A percentile compares a stretch with the other conserved stretches of the same genome.
Evolutionary conservation across 2,797 vertebrate species (phyloP).

Genomic region (Chaenodraco wilsoni): DNA sequence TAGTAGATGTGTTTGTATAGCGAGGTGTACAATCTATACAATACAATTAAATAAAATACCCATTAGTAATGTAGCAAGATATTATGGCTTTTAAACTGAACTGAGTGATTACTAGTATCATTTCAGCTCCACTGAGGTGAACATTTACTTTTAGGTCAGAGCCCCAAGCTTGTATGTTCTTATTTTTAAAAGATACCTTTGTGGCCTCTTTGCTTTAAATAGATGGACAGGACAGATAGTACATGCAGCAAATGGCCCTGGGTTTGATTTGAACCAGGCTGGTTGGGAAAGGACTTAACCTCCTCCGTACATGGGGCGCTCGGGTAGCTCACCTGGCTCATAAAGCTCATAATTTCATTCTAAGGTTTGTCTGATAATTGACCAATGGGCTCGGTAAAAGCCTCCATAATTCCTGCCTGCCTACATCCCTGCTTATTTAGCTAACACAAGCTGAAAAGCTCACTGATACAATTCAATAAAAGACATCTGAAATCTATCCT

Average conservation of each 20-base stretch:
- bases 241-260: too few species aligned
- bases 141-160: constrained; percentile 11
- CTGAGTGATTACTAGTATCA: neutral
- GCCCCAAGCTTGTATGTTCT: neutral
- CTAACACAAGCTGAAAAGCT: constrained; percentile 6
- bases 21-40: neutral
- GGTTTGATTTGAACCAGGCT: too few species aligned
- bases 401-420: neutral
- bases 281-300: too few species aligned
- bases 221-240: too few species aligned
- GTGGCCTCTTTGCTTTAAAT: too few species aligned
- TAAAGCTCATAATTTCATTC: too few species aligned
- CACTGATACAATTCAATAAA: constrained; percentile 7
- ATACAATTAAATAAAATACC: neutral
- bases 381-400: neutral
- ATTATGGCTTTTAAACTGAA: neutral
- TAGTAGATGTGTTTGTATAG: neutral
- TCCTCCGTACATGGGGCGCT: too few species aligned
- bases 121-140: neutral
- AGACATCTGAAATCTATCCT: constrained; percentile 30
- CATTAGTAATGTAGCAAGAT: neutral
- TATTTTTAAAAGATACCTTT: neutral
- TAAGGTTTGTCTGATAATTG: constrained; percentile 4
- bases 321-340: too few species aligned
- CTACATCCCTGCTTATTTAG: neutral